phyloP scores from a whole-genome alignment of 1,140 invertebrate species.

The Caenorhabditis elegans region WBcel235 BX284602.5:8458001-8458500 shows the following conservation, averaged over 20 bases:
- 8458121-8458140: conserved; percentile 83
- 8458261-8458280: conserved; percentile 71
- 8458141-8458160: conserved; percentile 78
- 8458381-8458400: conserved; percentile 87
- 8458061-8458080: conserved; percentile 83
- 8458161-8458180: conserved; percentile 76
- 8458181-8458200: conserved; percentile 97
- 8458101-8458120: conserved; percentile 80
- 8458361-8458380: conserved; percentile 69
- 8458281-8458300: conserved; percentile 79
- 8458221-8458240: conserved; percentile 81
- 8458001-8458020: conserved; percentile 82
- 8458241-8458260: conserved; percentile 70
- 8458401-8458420: conserved; percentile 80
- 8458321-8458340: conserved; percentile 86
- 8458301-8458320: conserved; percentile 93
- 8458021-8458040: not conserved
- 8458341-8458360: conserved; percentile 76
- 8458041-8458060: not conserved
- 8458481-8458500: conserved; percentile 89
- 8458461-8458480: conserved; percentile 85
- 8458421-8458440: conserved; percentile 51
- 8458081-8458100: conserved; percentile 84
- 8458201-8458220: conserved; percentile 74
- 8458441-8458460: conserved; percentile 68